Percentiles rank a stretch among this genome's conserved stretches.
phyloP scores from a whole-genome alignment of 1,140 invertebrate genomes.

The Protaetia brevitarsis region DNA sequence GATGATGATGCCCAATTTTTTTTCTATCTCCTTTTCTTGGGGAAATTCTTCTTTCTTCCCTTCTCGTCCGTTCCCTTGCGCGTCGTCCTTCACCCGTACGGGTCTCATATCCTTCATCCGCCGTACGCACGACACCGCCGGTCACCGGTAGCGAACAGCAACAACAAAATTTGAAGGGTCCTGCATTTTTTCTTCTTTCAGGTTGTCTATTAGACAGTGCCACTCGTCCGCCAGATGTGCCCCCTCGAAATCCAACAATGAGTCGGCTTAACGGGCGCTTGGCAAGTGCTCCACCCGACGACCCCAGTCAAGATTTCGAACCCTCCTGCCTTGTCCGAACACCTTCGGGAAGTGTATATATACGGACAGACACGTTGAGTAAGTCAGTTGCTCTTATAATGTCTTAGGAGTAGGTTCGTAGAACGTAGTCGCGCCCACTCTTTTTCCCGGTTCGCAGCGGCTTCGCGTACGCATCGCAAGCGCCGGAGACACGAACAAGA shows the following conservation, averaged over 20 bases:
- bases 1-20: too few relatives aligned
- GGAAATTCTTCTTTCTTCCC: too few relatives aligned
- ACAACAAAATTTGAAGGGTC: too few relatives aligned
- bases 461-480: neutral
- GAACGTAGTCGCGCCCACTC: neutral
- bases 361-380: conserved; percentile 75
- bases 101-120: too few relatives aligned
- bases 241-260: conserved; percentile 83
- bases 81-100: too few relatives aligned
- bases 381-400: conserved; percentile 43
- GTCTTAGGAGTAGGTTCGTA: conserved; percentile 1
- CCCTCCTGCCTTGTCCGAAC: conserved; percentile 87
- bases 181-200: conserved; percentile 53
- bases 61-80: too few relatives aligned
- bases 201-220: conserved; percentile 81
- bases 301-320: conserved; percentile 81
- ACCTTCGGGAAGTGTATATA: conserved; percentile 87
- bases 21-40: too few relatives aligned
- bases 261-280: conserved; percentile 81
- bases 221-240: conserved; percentile 81
- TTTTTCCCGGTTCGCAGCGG: neutral
- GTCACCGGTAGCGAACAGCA: too few relatives aligned
- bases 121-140: too few relatives aligned
- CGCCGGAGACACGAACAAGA: neutral
- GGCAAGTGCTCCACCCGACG: conserved; percentile 62